Evolutionary conservation across 1,140 invertebrate genomes (phyloP), one percentile per base, ranked within the genome.

Genomic region (Glossosoma conforme): DNA sequence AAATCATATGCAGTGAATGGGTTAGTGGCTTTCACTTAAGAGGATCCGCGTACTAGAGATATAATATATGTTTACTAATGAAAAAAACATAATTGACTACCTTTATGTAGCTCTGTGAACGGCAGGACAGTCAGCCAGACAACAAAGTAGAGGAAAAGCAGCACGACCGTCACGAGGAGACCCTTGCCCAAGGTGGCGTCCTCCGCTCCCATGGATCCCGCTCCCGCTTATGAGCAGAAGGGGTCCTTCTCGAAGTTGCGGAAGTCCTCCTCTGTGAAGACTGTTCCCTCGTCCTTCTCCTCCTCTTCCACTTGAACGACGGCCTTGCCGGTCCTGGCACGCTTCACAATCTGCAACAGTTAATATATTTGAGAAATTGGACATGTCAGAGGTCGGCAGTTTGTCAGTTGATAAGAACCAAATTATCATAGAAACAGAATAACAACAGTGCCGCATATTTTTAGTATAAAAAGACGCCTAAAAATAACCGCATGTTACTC

Each of bases 101-200:
- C 69, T 67, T 69, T 63, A 58, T 66, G 64, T 53, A 70, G 62
- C 44, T 84, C 80, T 54, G 84, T 76, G 59, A 87, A 85, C 2
- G 84, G 84, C 44, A 82, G 71, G 20, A 79, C 77, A 30, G 85
- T 78, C 13, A 86, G 65, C 83, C 83, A 87, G 46, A 85, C 64
- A 18, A 82, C 77, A 47, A 84, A 79, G 54, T 85, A 76, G 1
- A 77, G 32, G 61, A 84, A 85, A 28, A 80, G 55, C 15, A 72
- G 58, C 2, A 75, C 62, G 9, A 76, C 77, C 15, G 72, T 53
- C 51, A 79, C 68, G 47, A 85, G 65, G 58, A 82, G 68, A 25
- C 76, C 47, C 66, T 79, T 79, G 28, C 83, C 84, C 28, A 77
- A 55, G 40, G 60, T 30, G 3, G 64, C 62, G 58, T 72, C 69